Conservation (phyloP, 2,797 vertebrate species). For the Poecilia gillii region DNA sequence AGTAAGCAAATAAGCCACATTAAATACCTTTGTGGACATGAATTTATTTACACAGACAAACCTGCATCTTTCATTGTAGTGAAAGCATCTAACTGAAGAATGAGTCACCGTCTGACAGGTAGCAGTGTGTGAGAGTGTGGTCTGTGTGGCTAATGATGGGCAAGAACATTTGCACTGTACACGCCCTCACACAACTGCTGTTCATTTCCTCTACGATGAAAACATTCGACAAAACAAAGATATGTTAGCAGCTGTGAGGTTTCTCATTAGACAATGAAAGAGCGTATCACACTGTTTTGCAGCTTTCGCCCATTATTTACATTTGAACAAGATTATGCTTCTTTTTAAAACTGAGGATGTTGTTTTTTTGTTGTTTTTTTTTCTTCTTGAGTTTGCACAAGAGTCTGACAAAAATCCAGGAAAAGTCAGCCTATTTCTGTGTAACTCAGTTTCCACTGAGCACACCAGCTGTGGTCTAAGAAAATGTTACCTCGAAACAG, state of each 20-base stretch:
- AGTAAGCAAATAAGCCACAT: too few species aligned
- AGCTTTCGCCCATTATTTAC: slow-evolving; percentile 10
- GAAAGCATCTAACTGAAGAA: neutral
- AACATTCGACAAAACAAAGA: slow-evolving; percentile 22
- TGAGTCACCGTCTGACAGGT: neutral
- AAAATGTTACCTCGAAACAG: slow-evolving; percentile 42
- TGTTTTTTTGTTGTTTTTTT: slow-evolving; percentile 29
- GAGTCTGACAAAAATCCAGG: slow-evolving; percentile 40
- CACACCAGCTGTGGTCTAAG: slow-evolving; percentile 36
- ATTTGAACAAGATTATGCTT: slow-evolving; percentile 2
- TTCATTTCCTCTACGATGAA: slow-evolving; percentile 48
- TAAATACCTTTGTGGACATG: too few species aligned
- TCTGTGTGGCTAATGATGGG: slow-evolving; percentile 40
- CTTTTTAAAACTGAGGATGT: slow-evolving; percentile 16
- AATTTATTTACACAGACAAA: neutral
- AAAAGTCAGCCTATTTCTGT: slow-evolving; percentile 46
- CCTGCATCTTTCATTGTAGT: neutral
- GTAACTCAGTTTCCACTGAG: slow-evolving; percentile 48
- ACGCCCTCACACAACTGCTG: slow-evolving; percentile 14
- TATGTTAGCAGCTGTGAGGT: slow-evolving; percentile 15
- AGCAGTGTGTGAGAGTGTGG: slow-evolving; percentile 33
- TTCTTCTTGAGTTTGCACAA: slow-evolving; percentile 33
- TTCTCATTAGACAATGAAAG: slow-evolving; percentile 5
- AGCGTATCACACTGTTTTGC: neutral
- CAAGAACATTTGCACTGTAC: slow-evolving; percentile 10